Evolutionary conservation across 2,888 invertebrate genomes (phyloP).

Genomic region (Lacanobia oleracea): DNA sequence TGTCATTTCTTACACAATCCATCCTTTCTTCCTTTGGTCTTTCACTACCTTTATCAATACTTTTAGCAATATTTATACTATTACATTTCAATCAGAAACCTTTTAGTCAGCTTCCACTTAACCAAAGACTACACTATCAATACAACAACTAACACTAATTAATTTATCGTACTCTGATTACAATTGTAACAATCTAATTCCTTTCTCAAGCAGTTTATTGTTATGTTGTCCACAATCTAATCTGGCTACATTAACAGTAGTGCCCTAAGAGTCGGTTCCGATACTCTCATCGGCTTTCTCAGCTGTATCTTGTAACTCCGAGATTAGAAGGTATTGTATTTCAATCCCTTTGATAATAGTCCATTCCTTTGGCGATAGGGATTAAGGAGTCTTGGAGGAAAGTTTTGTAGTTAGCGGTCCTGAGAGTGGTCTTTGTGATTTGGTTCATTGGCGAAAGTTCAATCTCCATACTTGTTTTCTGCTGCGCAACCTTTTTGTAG

Average conservation of each 20-base stretch:
- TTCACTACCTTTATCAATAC: too few relatives aligned
- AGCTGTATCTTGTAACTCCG: constrained; percentile 36
- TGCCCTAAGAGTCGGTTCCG: constrained; percentile 15
- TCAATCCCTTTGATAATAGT: constrained; percentile 45
- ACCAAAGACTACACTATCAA: constrained; percentile 6
- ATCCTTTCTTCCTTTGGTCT: not conserved
- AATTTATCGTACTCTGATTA: constrained; percentile 40
- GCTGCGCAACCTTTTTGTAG: not conserved
- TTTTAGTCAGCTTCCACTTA: not conserved
- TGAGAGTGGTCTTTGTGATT: not conserved
- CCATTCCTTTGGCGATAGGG: constrained; percentile 12
- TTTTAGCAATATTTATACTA: not conserved
- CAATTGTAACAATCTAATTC: constrained; percentile 40
- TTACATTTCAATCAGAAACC: not conserved
- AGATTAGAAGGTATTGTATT: constrained; percentile 54
- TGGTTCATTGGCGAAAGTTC: not conserved
- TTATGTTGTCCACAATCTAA: constrained; percentile 43
- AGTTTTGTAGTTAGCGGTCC: not conserved
- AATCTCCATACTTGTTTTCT: not conserved
- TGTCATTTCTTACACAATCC: not conserved
- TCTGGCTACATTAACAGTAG: constrained; percentile 53
- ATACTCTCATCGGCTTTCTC: constrained; percentile 43
- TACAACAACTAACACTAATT: constrained; percentile 35
- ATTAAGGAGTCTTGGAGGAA: constrained; percentile 2
- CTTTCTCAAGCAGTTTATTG: constrained; percentile 42